Evolutionary conservation across 2,888 invertebrate genomes (phyloP), one percentile per base, ranked within the genome.

Genomic region (Lamellibrachia satsuma): DNA sequence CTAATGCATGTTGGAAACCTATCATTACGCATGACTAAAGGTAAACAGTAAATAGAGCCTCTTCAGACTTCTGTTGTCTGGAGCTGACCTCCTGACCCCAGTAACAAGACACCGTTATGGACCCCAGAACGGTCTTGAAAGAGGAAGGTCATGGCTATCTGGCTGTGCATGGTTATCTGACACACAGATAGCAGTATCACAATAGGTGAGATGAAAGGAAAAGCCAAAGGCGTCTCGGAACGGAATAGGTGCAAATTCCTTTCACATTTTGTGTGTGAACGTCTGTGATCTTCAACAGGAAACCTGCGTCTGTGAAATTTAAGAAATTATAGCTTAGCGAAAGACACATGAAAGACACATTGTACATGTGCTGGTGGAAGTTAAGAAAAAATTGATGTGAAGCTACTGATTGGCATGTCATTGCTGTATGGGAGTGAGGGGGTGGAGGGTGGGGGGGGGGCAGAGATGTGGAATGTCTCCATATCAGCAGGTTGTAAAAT

Each of bases 71-170:
- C n/a, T n/a, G 15, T 75, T 75, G 22, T 75, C 22, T 75, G 4
- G 22, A 75, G 15, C 75, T 75, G 75, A 75, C 75, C 75, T 75
- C 11, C 15, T 75, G 75, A n/a, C 75, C 75, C 75, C 75, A 15
- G 75, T 75, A 75, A 75, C 75, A 75, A 75, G 75, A 75, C 75
- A 75, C 75, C 75, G n/a, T 75, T 75, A 75, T 75, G 22, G 75
- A 75, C 75, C 75, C 75, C 75, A 75, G 22, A 75, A 75, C 75
- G 15, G 75, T 39, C 39, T 39, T 75, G 75, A 75, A 75, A 75
- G 75, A n/a, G 75, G 75, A 22, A n/a, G 75, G 75, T 75, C 75
- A 75, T 15, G 4, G 75, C 6, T 75, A 75, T 22, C 75, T 22
- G 6, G 4, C 75, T n/a, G 22, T 75, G 15, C 75, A 15, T 75